Base-by-base conservation (phyloP, 2,113 vertebrate species). In the Eptesicus fuscus region DNA sequence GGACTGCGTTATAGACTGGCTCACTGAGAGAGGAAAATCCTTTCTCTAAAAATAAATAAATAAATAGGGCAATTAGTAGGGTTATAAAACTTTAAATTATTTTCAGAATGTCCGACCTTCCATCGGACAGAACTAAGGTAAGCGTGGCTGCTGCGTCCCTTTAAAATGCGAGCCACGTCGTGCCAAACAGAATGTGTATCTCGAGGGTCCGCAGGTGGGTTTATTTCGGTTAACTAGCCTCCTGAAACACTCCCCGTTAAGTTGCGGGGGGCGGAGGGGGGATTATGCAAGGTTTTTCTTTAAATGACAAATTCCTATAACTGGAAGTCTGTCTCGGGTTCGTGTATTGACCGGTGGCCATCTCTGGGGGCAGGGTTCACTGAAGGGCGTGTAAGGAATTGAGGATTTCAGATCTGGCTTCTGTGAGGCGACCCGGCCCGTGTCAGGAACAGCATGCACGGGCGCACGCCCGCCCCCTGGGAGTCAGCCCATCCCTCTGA, bases 181-280 rank as follows among this genome's bases (percentile, higher is more conserved):
- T 95, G 85, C 95, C 96, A 91, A 97, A 89, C 90, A 92, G 0
- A 95, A 77, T 79, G 97, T 94, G 97, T 96, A 96, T 70, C 88
- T 65, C 67, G 56, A 78, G 94, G 87, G 74, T 40, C 53, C 10
- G 1, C 9, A 96, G 86, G 17, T 87, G 82, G 49, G 53, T 88
- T 83, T 95, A 40, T 88, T 96, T 79, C 94, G 83, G 87, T 83
- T 93, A 91, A 97, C 88, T 82, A 91, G 96, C 85, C 56, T 93
- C 82, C 35, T 30, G 71, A 51, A 89, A 63, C 40, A 56, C 13
- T 35, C 35, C 51, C 18, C 22, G 1, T 8, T 25, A 91, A 77
- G 40, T 65, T 56, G 71, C 40, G 56, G 73, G 78, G 49, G 16
- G 42, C 37, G 65, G 73, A n/a, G 78, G 49, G 11, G 40, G 71